These are phyloP conservation scores for Ormyrus rosae DNA, from an alignment of 2,888 invertebrate species.

Conservation along the genomic window DNA sequence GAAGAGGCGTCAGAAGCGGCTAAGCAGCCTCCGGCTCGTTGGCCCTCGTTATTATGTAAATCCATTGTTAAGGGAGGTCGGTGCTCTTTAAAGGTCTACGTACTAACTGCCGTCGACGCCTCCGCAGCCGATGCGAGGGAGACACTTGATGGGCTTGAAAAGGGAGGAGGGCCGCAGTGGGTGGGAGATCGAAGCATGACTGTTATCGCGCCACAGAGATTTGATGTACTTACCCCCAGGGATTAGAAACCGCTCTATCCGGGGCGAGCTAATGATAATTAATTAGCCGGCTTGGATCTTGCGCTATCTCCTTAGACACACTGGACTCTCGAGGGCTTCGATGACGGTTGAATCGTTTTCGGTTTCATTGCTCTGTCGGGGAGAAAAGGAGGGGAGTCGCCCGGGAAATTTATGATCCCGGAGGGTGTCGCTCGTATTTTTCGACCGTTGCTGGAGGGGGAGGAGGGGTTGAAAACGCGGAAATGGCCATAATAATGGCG, in stretches of 20 bases:
- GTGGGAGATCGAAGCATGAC: conserved; percentile 26
- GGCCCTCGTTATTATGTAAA: conserved; percentile 39
- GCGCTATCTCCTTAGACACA: background rate
- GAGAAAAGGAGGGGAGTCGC: too few relatives aligned
- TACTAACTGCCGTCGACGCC: too few relatives aligned
- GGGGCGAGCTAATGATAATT: conserved; percentile 33
- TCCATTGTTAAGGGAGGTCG: background rate
- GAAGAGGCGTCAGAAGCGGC: background rate
- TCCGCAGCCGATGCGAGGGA: background rate
- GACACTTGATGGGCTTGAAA: background rate
- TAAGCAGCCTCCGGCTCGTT: background rate
- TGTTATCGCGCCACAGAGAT: conserved; percentile 48
- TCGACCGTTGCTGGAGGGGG: too few relatives aligned
- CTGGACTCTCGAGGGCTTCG: background rate
- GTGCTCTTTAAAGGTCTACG: too few relatives aligned
- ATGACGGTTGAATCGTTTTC: too few relatives aligned
- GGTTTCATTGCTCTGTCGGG: too few relatives aligned
- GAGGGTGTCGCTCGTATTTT: too few relatives aligned
- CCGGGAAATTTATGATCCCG: too few relatives aligned
- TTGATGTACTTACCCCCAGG: conserved; percentile 30
- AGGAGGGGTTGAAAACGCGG: too few relatives aligned
- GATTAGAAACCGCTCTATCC: conserved; percentile 18
- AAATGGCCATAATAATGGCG: too few relatives aligned
- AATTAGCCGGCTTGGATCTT: conserved; percentile 24
- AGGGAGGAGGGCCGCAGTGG: background rate